Evolutionary conservation across 2,888 invertebrate species (phyloP), one percentile per base, ranked within the genome.

Genomic region (Amblyjoppa fuscipennis): DNA sequence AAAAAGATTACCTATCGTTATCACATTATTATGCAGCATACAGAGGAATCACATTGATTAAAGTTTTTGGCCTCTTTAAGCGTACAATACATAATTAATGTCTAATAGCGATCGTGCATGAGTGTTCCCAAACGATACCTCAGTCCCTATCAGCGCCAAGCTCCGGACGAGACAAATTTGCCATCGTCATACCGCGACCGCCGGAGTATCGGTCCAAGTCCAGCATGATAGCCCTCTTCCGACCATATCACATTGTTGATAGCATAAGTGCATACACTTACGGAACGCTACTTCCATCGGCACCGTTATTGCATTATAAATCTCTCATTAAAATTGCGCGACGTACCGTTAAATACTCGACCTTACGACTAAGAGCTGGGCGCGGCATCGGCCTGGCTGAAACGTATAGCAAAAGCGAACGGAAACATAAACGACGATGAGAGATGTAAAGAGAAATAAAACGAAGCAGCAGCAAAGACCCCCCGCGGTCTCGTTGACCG

Each of bases 401-500:
- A 74, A 68, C 68, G 53, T 53, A 41, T 68, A 71, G 80, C 80
- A 77, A 77, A 73, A 76, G 76, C 80, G 80, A 77, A 68, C 68
- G 77, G 77, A 83, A 83, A 86, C 85, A 76, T 82, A 81, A 86
- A 85, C 76, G 85, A 59, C 77, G 83, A 77, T 69, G 76, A 80
- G 71, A 59, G 64, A 38, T 71, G 34, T 45, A 80, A 71, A 64
- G 71, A 71, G 61, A 53, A 53, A 71, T 31, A 68, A 70, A 75
- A 53, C 75, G 66, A 76, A 28, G 59, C 41, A 82, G 81, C 76
- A 74, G 76, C 75, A 68, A 20, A 77, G 71, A 77, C 83, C 85
- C 81, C 85, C 85, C 41, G 83, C n/a, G 85, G 83, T 86, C 85
- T 77, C 85, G 85, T 86, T 86, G 85, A 83, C 83, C 85, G 85